A percentile compares a stretch with the other conserved stretches of the same genome.
These are phyloP conservation scores for Zaprionus vittiger DNA, from an alignment of 1,140 invertebrate genomes.

Conservation along the genomic window DNA sequence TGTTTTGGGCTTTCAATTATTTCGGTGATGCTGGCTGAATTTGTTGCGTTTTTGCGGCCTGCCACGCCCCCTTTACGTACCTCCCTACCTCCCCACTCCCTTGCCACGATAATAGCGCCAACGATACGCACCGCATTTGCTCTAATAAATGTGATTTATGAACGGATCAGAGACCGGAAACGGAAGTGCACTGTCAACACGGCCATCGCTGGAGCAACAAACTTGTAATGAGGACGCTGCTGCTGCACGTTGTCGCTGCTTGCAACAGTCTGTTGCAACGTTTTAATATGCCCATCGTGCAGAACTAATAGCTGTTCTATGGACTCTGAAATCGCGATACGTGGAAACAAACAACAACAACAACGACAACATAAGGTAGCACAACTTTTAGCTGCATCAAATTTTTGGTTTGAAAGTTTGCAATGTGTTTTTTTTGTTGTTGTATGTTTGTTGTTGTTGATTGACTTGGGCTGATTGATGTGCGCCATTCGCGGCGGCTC, in stretches of 20 bases:
- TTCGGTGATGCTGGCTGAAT: constrained; percentile 47
- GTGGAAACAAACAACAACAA: neutral
- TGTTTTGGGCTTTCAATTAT: constrained; percentile 50
- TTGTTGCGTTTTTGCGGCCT: constrained; percentile 69
- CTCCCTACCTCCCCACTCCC: neutral
- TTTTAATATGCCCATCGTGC: constrained; percentile 29
- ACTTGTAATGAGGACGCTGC: constrained; percentile 52
- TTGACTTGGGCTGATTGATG: constrained; percentile 73
- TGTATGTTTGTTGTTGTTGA: constrained; percentile 36
- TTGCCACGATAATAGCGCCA: constrained; percentile 9
- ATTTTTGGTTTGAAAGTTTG: constrained; percentile 43
- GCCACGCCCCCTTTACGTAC: neutral
- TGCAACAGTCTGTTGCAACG: constrained; percentile 16
- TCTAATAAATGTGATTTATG: constrained; percentile 79
- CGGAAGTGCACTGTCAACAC: constrained; percentile 39
- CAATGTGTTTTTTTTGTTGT: constrained; percentile 30
- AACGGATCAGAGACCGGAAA: constrained; percentile 18
- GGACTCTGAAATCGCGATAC: constrained; percentile 8
- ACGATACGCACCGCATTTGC: constrained; percentile 41
- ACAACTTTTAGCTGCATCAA: constrained; percentile 7
- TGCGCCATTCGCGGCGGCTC: constrained; percentile 34
- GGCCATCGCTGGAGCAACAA: constrained; percentile 36
- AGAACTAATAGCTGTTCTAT: constrained; percentile 33
- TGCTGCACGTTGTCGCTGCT: neutral
- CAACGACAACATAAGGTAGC: neutral